These are phyloP conservation scores for Brachycybe producta DNA, from an alignment of 2,888 invertebrate genomes.

Conservation along the genomic window DNA sequence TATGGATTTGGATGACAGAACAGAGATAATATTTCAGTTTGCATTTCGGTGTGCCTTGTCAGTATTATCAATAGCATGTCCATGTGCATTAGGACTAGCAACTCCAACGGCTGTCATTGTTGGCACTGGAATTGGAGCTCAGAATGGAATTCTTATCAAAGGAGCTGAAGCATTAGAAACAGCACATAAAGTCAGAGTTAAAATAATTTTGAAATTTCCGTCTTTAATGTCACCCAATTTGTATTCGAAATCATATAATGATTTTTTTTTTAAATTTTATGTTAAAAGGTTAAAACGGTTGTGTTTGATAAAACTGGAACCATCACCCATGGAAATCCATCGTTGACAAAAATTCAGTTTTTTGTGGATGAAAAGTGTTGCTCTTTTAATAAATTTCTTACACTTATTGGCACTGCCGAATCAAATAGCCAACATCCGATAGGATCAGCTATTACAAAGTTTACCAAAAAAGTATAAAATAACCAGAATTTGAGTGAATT, in stretches of 20 bases:
- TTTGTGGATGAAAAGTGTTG: slow-evolving; percentile 26
- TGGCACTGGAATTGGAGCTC: slow-evolving; percentile 42
- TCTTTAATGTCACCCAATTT: neutral
- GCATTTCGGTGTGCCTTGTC: slow-evolving; percentile 42
- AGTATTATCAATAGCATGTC: slow-evolving; percentile 43
- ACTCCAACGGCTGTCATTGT: slow-evolving; percentile 45
- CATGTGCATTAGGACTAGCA: slow-evolving; percentile 41
- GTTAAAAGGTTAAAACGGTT: slow-evolving; percentile 37
- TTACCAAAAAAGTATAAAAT: slow-evolving; percentile 13
- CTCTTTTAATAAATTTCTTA: slow-evolving; percentile 31
- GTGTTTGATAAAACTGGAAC: slow-evolving; percentile 46
- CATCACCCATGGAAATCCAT: slow-evolving; percentile 39
- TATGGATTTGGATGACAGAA: neutral
- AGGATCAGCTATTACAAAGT: slow-evolving; percentile 26
- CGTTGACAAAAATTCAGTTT: slow-evolving; percentile 29
- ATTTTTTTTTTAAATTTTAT: slow-evolving; percentile 25
- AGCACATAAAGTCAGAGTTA: slow-evolving; percentile 35
- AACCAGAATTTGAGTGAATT: neutral
- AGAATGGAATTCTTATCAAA: slow-evolving; percentile 42
- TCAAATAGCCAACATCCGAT: slow-evolving; percentile 41
- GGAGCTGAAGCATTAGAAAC: slow-evolving; percentile 42
- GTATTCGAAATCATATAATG: neutral
- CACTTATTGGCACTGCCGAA: slow-evolving; percentile 38
- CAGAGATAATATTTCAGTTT: slow-evolving; percentile 36
- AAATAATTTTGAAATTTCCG: neutral